phyloP scores from a whole-genome alignment of 2,113 vertebrate genomes.

The Chrysochloris asiatica region DNA sequence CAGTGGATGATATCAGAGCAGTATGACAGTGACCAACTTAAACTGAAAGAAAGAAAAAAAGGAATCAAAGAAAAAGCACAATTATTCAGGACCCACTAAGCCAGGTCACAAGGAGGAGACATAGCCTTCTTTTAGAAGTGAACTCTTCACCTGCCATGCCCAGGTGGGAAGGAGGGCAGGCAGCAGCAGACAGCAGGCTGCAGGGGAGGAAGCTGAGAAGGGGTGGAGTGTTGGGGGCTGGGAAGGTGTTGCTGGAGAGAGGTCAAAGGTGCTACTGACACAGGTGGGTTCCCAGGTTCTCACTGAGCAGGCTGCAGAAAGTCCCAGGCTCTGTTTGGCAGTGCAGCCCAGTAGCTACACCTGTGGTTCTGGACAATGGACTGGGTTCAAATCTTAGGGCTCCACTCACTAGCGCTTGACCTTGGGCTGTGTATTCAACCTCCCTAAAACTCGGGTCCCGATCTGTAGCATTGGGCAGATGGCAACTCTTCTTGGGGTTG shows the following conservation, averaged over 20 bases:
- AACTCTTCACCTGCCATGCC: not conserved
- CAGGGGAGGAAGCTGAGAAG: too few relatives aligned
- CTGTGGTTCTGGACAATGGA: not conserved
- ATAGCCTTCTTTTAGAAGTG: not conserved
- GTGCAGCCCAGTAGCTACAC: not conserved
- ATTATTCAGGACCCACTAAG: not conserved
- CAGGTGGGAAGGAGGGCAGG: not conserved
- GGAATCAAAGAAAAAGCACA: not conserved
- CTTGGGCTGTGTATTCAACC: not conserved
- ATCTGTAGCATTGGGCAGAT: not conserved
- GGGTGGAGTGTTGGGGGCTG: rapidly evolving
- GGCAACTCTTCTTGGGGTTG: not conserved
- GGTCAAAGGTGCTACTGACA: not conserved
- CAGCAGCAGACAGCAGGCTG: too few relatives aligned
- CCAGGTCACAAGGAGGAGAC: not conserved
- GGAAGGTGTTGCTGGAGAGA: not conserved
- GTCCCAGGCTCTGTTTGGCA: not conserved
- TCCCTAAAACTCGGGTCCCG: not conserved
- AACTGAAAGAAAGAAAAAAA: not conserved
- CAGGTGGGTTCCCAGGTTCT: not conserved
- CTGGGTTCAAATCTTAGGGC: not conserved
- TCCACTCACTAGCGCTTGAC: not conserved
- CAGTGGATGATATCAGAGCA: not conserved
- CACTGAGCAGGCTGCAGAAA: not conserved
- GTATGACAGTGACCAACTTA: not conserved